phyloP scores from a whole-genome alignment of 2,888 invertebrate genomes.

The Saturnia japonica region DNA sequence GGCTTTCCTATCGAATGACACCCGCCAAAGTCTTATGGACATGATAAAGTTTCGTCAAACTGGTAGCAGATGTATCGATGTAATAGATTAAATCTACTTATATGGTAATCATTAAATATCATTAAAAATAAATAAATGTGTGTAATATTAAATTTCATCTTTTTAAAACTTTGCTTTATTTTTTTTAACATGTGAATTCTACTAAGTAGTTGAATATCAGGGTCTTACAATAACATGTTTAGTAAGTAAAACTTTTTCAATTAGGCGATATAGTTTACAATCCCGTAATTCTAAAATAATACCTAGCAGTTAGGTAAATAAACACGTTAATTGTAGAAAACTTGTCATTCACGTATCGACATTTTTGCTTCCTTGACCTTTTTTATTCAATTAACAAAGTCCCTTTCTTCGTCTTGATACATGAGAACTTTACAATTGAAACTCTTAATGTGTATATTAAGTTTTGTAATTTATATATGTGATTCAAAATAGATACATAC shows the following conservation, averaged over 20 bases:
- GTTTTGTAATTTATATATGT: neutral
- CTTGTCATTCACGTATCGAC: conserved; percentile 29
- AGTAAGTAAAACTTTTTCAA: conserved; percentile 57
- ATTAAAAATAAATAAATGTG: conserved; percentile 1
- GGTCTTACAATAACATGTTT: conserved; percentile 65
- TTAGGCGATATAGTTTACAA: conserved; percentile 49
- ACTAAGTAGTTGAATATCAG: conserved; percentile 66
- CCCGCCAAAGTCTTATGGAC: neutral
- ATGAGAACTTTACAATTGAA: neutral
- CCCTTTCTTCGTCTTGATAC: neutral
- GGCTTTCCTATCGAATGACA: neutral
- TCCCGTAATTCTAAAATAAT: conserved; percentile 46
- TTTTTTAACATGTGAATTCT: conserved; percentile 31
- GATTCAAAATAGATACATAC: neutral
- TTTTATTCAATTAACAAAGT: neutral
- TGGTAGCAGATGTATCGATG: conserved; percentile 5
- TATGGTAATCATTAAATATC: conserved; percentile 6
- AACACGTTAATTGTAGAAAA: conserved; percentile 36
- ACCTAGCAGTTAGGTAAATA: conserved; percentile 44
- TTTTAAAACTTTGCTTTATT: neutral
- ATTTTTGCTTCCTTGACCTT: conserved; percentile 12
- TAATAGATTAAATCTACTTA: conserved; percentile 7
- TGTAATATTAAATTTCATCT: neutral
- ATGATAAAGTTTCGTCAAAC: conserved; percentile 11
- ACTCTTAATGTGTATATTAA: neutral